Evolutionary conservation across 2,113 vertebrate species (phyloP), one percentile per base, ranked within the genome.

Genomic region (Colius striatus): DNA sequence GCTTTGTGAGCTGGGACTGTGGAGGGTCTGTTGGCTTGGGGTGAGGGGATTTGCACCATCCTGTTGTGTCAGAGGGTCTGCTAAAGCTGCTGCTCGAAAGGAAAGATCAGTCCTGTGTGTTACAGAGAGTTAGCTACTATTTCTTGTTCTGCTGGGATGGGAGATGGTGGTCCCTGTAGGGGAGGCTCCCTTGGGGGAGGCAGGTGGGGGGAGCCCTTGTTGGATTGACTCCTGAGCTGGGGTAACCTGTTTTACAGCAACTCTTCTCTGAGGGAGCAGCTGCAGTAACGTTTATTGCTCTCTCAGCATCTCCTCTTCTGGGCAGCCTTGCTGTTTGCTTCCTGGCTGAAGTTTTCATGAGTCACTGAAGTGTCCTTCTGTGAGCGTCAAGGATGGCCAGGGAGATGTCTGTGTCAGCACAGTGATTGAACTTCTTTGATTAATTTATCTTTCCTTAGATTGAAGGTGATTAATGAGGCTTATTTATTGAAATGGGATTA

Each of bases 291-390:
- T 25, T 82, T 83, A 47, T 53, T 82, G 53, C 60, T 94, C 14
- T 78, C 48, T 60, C 55, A 88, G 32, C 25, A 84, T 92, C 70
- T 77, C 62, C 70, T 77, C 62, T 77, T 63, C 67, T 70, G 71
- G 55, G 48, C 67, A 88, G 58, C 30, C 63, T 62, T 45, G 7
- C 55, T 6, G 50, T 66, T 80, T 65, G 66, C 57, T 83, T 74
- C 41, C 72, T 84, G 89, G 82, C 89, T 76, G 66, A 91, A 84
- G 61, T 83, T 88, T 94, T 96, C 55, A 63, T 93, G 92, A 96
- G 86, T 96, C 94, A 93, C 23, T 50, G 45, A 38, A 76, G 15
- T 73, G 60, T n/a, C 51, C 58, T 47, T 51, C 88, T 84, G 30
- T 53, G 47, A 70, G 29, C 18, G 51, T 34, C 63, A 77, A 79